Evolutionary conservation across 2,888 invertebrate genomes (phyloP).

Genomic region (Deroplatys truncata): DNA sequence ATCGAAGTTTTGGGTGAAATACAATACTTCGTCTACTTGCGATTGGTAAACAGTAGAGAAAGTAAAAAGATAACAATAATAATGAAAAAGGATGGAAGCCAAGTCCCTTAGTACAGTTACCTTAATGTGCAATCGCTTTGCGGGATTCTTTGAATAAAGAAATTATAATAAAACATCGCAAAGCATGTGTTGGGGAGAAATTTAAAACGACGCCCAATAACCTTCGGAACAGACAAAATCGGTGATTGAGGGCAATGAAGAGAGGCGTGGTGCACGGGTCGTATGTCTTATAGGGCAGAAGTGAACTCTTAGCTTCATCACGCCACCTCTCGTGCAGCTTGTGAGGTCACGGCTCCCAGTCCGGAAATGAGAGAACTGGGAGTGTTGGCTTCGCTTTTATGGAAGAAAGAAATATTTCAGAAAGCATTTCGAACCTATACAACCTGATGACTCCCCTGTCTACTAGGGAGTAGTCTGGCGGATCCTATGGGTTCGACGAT

Average conservation of each 20-base stretch:
- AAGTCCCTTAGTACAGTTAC: no score
- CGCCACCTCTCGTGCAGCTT: background rate
- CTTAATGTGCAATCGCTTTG: background rate
- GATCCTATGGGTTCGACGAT: no score
- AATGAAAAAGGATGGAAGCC: no score
- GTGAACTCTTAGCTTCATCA: background rate
- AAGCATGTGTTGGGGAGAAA: background rate
- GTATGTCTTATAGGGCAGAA: background rate
- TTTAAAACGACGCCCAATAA: background rate
- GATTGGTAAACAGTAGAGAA: no score
- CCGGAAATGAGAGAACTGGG: background rate
- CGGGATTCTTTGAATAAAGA: background rate
- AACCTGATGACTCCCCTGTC: no score
- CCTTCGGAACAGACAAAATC: background rate
- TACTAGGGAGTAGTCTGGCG: no score
- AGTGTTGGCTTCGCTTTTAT: background rate
- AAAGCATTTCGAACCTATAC: background rate
- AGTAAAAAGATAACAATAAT: no score
- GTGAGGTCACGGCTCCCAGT: background rate
- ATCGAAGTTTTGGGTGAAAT: no score
- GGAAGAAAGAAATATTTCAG: background rate
- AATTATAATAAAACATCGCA: background rate
- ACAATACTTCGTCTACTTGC: no score
- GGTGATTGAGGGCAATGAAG: background rate
- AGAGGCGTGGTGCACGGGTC: background rate